Evolutionary conservation across 2,797 vertebrate species (phyloP).

Genomic region (Streptopelia turtur): DNA sequence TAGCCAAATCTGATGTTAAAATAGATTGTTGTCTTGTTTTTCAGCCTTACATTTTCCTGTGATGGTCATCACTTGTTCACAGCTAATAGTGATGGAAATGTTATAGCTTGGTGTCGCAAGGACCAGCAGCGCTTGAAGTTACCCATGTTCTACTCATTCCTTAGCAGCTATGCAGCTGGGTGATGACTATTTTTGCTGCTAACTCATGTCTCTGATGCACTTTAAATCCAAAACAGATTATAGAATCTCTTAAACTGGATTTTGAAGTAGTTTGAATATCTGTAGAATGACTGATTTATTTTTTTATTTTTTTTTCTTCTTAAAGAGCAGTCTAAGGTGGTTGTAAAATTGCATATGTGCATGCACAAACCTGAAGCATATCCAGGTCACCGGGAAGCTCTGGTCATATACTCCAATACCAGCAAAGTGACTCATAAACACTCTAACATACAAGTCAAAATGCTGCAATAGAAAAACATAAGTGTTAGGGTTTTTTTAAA

Average conservation of each 20-base stretch:
- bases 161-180: slow-evolving; percentile 96
- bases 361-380: slow-evolving; percentile 29
- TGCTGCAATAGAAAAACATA: slow-evolving; percentile 50
- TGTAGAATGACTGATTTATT: neutral
- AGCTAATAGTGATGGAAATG: slow-evolving; percentile 93
- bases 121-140: slow-evolving; percentile 98
- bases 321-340: neutral
- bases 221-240: slow-evolving; percentile 1
- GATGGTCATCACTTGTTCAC: slow-evolving; percentile 98
- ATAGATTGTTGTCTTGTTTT: neutral
- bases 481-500: slow-evolving; percentile 13
- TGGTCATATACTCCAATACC: neutral
- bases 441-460: slow-evolving; percentile 19
- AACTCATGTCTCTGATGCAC: slow-evolving; percentile 39
- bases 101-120: slow-evolving; percentile 96
- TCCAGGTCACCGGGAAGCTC: slow-evolving; percentile 24
- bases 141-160: slow-evolving; percentile 99
- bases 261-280: slow-evolving; percentile 29
- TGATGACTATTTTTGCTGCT: slow-evolving; percentile 66
- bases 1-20: neutral
- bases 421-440: neutral
- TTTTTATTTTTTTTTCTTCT: neutral
- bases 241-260: slow-evolving; percentile 7
- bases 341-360: neutral
- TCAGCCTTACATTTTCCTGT: slow-evolving; percentile 95